phyloP scores from a whole-genome alignment of 2,888 invertebrate genomes.

The Drosophila melanosoma region DNA sequence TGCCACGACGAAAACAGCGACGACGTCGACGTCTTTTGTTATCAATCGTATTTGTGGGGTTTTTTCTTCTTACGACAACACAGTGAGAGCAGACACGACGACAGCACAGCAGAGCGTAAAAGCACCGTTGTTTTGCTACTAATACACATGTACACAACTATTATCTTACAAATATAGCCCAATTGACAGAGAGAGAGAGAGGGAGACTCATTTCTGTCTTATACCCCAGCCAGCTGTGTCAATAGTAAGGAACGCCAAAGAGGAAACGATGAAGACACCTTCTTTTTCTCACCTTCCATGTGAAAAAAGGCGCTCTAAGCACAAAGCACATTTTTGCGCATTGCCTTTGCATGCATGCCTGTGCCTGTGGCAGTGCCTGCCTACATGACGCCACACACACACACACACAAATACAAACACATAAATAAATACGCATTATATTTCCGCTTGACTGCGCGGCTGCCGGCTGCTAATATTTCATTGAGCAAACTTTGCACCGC shows the following conservation, averaged over 20 bases:
- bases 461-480: constrained; percentile 65
- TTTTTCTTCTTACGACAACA: constrained; percentile 36
- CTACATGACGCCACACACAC: constrained; percentile 51
- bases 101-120: constrained; percentile 40
- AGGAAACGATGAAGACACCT: constrained; percentile 6
- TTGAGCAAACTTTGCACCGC: constrained; percentile 53
- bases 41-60: constrained; percentile 55
- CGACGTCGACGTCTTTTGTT: constrained; percentile 53
- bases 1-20: constrained; percentile 34
- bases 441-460: constrained; percentile 73
- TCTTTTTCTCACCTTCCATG: constrained; percentile 44
- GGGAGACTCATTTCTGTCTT: constrained; percentile 19
- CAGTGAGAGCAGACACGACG: constrained; percentile 44
- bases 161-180: constrained; percentile 48
- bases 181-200: constrained; percentile 51
- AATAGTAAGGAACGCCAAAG: constrained; percentile 48
- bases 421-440: constrained; percentile 66
- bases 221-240: constrained; percentile 66
- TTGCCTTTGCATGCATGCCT: constrained; percentile 45
- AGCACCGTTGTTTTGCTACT: constrained; percentile 64
- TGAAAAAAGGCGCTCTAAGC: constrained; percentile 23
- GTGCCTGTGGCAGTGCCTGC: constrained; percentile 9
- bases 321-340: constrained; percentile 53
- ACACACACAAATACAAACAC: constrained; percentile 13
- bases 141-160: constrained; percentile 26